Base-by-base conservation (phyloP, 1,140 invertebrate genomes). In the Meloidogyne floridensis region DNA sequence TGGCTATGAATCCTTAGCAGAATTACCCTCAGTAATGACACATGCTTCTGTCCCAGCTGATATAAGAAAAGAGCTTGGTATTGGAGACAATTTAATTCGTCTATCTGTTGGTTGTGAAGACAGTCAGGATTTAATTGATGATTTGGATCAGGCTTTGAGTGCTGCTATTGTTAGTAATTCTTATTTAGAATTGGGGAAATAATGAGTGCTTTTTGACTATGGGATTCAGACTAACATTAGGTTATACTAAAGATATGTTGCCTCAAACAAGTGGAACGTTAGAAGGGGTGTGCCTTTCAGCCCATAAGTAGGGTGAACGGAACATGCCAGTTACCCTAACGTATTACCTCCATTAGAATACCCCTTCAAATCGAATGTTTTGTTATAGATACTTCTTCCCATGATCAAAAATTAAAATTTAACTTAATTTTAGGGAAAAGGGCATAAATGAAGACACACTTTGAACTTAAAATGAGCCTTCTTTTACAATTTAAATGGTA, bases 31-130 rank as follows among this genome's bases (percentile, higher is more conserved):
- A 90, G 88, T 90, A 43, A 87, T 87, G 85, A 81, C 85, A 8
- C 85, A 86, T 56, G 85, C 86, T n/a, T 81, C 81, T 54, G 86
- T 86, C n/a, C 85, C 86, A 11, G 79, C 56, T 59, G 93, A 94
- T 20, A 93, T 94, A 81, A 91, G 95, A 86, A 91, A 89, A 43
- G 89, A 92, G 56, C 91, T 98, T 7, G 95, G 95, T 6, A 97
- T 98, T 72, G 93, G 93, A 0, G 95, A 98, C 89, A 93, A 93
- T 56, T 91, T 98, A 1, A 93, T 99, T 80, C 92, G 97, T 80
- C 90, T 98, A 7, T 98, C 96, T 0, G 93, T 98, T 65, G 96
- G 97, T 3, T 91, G 98, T 8, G 97, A 98, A 92, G 93, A 95
- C 85, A 91, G 93, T 9, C 92, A 94, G 59, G 96, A 98, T 92